These are phyloP conservation scores for Protonibea diacanthus DNA, from an alignment of 2,797 vertebrate genomes.

Conservation along the genomic window DNA sequence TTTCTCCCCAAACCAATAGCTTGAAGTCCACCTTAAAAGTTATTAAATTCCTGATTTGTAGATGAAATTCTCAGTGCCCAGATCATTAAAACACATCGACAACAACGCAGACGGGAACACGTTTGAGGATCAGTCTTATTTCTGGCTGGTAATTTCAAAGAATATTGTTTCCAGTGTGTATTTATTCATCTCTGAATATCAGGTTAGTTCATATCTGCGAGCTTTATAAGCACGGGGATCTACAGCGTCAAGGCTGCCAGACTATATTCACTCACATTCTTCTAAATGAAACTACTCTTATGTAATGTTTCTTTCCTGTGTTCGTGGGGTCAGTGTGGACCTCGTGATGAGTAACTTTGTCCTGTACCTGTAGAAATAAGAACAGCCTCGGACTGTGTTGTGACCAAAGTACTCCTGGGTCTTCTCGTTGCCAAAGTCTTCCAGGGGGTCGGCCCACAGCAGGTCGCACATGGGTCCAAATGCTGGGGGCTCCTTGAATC, in stretches of 20 bases:
- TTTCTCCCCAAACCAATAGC: slow-evolving; percentile 37
- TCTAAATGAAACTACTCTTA: background rate
- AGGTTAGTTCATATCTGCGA: slow-evolving; percentile 29
- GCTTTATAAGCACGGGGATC: slow-evolving; percentile 13
- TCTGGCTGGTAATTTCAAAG: slow-evolving; percentile 25
- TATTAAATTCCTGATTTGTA: slow-evolving; percentile 48
- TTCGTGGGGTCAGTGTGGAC: background rate
- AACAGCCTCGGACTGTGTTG: slow-evolving; percentile 88
- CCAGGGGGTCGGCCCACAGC: slow-evolving; percentile 88
- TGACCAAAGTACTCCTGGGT: slow-evolving; percentile 89
- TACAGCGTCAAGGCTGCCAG: background rate
- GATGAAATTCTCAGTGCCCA: slow-evolving; percentile 6
- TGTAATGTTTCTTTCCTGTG: slow-evolving; percentile 15
- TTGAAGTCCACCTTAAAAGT: slow-evolving; percentile 52
- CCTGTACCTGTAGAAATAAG: slow-evolving; percentile 88
- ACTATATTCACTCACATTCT: slow-evolving; percentile 19
- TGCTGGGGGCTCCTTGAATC: slow-evolving; percentile 88
- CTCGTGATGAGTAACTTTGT: slow-evolving; percentile 4
- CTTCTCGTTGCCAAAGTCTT: slow-evolving; percentile 90
- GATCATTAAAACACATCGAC: slow-evolving; percentile 39
- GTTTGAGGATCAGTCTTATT: slow-evolving; percentile 12
- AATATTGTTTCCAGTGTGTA: slow-evolving; percentile 3
- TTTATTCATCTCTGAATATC: slow-evolving; percentile 37
- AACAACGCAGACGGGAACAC: background rate
- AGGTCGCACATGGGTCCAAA: slow-evolving; percentile 90